Conservation (phyloP, 1,140 invertebrate species). For the Drosophila albomicans region DNA sequence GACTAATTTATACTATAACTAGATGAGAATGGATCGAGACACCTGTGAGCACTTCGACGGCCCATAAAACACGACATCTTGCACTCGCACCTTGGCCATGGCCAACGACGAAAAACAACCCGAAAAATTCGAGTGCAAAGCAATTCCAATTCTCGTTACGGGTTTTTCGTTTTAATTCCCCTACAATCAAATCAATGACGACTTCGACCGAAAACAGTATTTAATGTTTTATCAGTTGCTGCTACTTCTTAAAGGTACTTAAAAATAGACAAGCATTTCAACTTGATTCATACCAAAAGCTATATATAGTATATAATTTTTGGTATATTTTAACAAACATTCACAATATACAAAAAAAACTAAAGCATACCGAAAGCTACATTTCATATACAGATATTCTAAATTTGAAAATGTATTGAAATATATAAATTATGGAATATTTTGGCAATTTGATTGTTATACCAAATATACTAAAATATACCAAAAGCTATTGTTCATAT, state of each 20-base stretch:
- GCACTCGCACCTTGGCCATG: constrained; percentile 23
- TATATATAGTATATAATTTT: no score
- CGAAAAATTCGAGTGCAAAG: constrained; percentile 62
- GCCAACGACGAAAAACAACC: constrained; percentile 2
- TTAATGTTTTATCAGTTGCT: background rate
- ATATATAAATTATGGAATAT: no score
- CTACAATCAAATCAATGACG: background rate
- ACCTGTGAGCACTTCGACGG: constrained; percentile 42
- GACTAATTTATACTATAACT: constrained; percentile 16
- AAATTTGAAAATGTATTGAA: no score
- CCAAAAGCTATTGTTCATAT: no score
- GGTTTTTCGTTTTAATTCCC: constrained; percentile 6
- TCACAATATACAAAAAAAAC: no score
- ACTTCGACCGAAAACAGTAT: constrained; percentile 1
- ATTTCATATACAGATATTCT: no score
- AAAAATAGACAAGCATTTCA: background rate
- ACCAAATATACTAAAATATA: no score
- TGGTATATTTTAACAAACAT: no score
- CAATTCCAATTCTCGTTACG: constrained; percentile 50
- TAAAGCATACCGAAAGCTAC: no score
- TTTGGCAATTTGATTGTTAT: no score
- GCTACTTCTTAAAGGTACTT: constrained; percentile 5
- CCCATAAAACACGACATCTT: constrained; percentile 44
- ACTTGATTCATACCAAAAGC: no score
- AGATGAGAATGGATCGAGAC: constrained; percentile 25